These are phyloP conservation scores for Ellobius talpinus DNA, from an alignment of 2,113 vertebrate genomes.

Conservation along the genomic window DNA sequence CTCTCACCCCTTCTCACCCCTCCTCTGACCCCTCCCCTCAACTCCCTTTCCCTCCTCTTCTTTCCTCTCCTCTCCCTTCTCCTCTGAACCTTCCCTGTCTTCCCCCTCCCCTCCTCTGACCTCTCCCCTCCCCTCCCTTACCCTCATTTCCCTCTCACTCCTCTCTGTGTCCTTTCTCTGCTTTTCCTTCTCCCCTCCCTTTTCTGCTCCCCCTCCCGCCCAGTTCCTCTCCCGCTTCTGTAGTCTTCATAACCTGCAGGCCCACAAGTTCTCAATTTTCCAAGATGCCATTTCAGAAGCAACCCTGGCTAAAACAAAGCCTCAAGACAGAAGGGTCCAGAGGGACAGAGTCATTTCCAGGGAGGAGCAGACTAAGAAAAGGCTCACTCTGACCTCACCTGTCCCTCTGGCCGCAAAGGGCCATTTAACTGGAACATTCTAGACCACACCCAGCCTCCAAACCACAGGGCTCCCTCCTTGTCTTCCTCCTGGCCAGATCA, in stretches of 20 bases:
- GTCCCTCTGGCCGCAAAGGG: neutral
- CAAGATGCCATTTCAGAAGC: constrained; percentile 33
- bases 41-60: neutral
- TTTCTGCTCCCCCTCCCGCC: too few relatives aligned
- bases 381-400: constrained; percentile 30
- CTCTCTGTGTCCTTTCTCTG: neutral
- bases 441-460: neutral
- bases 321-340: neutral
- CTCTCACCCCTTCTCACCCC: too few relatives aligned
- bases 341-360: neutral
- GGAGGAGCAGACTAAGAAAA: neutral
- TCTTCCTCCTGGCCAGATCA: neutral
- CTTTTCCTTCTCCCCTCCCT: neutral
- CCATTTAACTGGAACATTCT: neutral
- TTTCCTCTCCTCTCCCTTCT: neutral
- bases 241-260: neutral
- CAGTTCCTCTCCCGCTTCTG: neutral
- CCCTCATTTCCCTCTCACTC: too few relatives aligned
- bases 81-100: too few relatives aligned
- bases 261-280: neutral
- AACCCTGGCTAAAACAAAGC: constrained; percentile 11
- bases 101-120: neutral
- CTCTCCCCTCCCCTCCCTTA: neutral
- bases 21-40: too few relatives aligned
- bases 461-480: neutral